Evolutionary conservation across 2,113 vertebrate species (phyloP).

Genomic region (Thymallus thymallus): DNA sequence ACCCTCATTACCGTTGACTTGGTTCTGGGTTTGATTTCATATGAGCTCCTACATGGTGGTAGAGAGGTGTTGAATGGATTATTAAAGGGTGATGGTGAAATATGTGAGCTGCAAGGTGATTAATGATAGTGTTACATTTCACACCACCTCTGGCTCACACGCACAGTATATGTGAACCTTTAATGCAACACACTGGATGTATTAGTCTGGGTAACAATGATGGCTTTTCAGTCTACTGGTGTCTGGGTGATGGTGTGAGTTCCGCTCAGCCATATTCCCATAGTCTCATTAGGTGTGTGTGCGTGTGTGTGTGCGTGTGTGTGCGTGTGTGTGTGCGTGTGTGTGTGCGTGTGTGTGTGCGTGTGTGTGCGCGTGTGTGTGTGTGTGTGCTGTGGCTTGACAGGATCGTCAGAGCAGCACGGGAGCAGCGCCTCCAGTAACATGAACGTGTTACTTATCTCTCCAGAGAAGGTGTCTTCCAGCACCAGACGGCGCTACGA

Average conservation of each 20-base stretch:
- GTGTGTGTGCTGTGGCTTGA: too few relatives aligned
- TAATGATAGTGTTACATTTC: slow-evolving; percentile 33
- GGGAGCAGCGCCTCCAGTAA: slow-evolving; percentile 72
- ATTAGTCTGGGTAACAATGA: background rate
- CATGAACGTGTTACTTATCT: slow-evolving; percentile 83
- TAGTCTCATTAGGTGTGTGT: slow-evolving; percentile 1
- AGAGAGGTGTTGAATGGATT: too few relatives aligned
- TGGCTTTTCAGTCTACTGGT: background rate
- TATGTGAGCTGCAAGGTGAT: background rate
- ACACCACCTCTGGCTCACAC: slow-evolving; percentile 27
- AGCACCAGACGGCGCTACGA: slow-evolving; percentile 85
- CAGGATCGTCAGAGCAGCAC: slow-evolving; percentile 87
- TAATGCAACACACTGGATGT: slow-evolving; percentile 1
- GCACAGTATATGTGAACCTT: background rate
- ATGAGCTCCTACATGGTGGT: too few relatives aligned
- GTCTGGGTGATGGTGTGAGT: slow-evolving; percentile 7
- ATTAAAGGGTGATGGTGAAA: background rate
- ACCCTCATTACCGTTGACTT: too few relatives aligned
- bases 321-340: background rate
- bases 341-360: background rate
- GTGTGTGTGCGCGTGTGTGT: background rate
- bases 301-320: slow-evolving; percentile 2
- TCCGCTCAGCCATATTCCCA: background rate
- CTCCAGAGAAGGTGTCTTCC: slow-evolving; percentile 88
- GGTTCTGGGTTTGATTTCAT: too few relatives aligned